Percentiles rank a stretch among this genome's conserved stretches.
These are phyloP conservation scores for Halictus rubicundus DNA, from an alignment of 1,140 invertebrate species.

Conservation along the genomic window DNA sequence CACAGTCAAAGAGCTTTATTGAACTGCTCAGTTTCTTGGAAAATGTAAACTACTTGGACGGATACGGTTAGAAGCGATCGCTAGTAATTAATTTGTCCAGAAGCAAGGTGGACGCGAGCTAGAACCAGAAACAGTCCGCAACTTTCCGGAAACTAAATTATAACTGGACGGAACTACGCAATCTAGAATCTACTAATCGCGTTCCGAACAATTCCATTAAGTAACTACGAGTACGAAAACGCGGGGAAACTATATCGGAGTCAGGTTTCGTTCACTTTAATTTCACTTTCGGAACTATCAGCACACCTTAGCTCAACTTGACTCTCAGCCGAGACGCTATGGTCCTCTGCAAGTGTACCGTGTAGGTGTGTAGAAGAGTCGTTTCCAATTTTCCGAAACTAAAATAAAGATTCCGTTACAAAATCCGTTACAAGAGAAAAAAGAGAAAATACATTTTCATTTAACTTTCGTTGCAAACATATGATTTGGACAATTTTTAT, in stretches of 20 bases:
- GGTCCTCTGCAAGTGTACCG: neutral
- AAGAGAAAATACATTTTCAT: no score
- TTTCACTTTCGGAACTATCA: slow-evolving; percentile 10
- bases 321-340: neutral
- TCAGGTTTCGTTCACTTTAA: slow-evolving; percentile 6
- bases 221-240: neutral
- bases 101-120: neutral
- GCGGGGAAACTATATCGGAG: neutral
- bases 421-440: no score
- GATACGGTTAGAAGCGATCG: neutral
- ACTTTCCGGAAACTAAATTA: slow-evolving; percentile 24
- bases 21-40: neutral
- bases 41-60: neutral
- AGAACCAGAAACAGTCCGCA: neutral
- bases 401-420: no score
- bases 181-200: slow-evolving; percentile 34
- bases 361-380: no score
- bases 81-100: neutral
- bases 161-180: slow-evolving; percentile 5
- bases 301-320: neutral
- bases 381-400: neutral
- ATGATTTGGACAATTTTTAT: no score
- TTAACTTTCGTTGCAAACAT: no score
- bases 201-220: slow-evolving; percentile 41
- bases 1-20: neutral